Percentiles rank a stretch among this genome's conserved stretches.
phyloP scores from a whole-genome alignment of 2,888 invertebrate species.

The Meandrusa payeni region DNA sequence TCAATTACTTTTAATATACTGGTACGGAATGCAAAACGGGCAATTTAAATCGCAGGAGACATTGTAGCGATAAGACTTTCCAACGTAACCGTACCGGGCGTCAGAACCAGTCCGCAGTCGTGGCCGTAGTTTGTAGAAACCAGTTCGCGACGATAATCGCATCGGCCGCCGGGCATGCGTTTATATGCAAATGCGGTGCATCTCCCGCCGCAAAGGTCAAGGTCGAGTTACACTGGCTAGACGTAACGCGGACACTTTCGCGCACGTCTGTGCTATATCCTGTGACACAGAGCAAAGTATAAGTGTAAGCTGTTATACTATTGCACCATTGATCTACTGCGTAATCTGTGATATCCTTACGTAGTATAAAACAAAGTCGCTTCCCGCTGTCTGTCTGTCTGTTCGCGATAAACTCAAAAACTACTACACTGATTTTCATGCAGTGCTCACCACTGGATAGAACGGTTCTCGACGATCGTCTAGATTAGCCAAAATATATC shows the following conservation, averaged over 20 bases:
- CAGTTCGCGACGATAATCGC: constrained; percentile 50
- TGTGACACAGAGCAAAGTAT: background rate
- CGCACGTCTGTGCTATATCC: constrained; percentile 15
- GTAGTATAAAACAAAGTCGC: too few relatives aligned
- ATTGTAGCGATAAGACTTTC: constrained; percentile 33
- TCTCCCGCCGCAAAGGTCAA: constrained; percentile 63
- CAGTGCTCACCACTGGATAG: too few relatives aligned
- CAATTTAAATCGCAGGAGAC: too few relatives aligned
- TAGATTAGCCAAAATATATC: too few relatives aligned
- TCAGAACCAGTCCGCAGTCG: constrained; percentile 45
- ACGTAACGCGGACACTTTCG: constrained; percentile 39
- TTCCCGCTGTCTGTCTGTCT: too few relatives aligned
- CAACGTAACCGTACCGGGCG: constrained; percentile 38
- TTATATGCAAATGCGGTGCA: constrained; percentile 73
- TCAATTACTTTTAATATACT: too few relatives aligned
- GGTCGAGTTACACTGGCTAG: constrained; percentile 46
- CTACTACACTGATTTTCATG: too few relatives aligned
- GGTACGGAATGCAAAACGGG: too few relatives aligned
- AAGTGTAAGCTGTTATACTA: too few relatives aligned
- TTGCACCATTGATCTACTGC: background rate
- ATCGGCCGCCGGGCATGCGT: constrained; percentile 44
- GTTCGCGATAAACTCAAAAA: too few relatives aligned
- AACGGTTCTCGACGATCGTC: too few relatives aligned
- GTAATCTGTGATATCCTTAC: too few relatives aligned
- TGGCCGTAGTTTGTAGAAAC: constrained; percentile 43